phyloP scores from a whole-genome alignment of 2,113 vertebrate genomes.

The Aspiorhynchus laticeps region DNA sequence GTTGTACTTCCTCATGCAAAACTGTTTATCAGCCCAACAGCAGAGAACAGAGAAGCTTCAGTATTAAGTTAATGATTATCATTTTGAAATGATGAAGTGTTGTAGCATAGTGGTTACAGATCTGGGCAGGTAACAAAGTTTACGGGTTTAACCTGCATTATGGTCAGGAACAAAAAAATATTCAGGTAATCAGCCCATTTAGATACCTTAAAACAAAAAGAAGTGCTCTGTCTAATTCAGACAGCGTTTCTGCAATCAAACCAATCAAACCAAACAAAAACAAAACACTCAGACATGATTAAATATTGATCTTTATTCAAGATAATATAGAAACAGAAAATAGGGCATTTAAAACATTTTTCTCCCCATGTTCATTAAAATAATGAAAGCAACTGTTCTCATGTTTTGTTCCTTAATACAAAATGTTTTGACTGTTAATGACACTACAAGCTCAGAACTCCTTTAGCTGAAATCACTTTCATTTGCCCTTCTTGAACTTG shows the following conservation, averaged over 20 bases:
- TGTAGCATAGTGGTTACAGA: neutral
- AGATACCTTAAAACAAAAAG: too few relatives aligned
- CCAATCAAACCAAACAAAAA: too few relatives aligned
- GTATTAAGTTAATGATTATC: neutral
- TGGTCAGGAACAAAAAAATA: too few relatives aligned
- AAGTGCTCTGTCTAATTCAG: too few relatives aligned
- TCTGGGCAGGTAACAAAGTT: too few relatives aligned
- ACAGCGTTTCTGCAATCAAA: too few relatives aligned
- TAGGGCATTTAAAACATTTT: neutral
- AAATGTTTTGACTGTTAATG: neutral
- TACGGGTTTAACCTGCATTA: too few relatives aligned
- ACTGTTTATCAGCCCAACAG: too few relatives aligned
- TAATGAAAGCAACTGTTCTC: neutral
- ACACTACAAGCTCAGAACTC: neutral
- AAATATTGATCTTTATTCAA: too few relatives aligned
- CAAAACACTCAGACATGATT: too few relatives aligned
- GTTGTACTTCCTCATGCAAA: neutral
- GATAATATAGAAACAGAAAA: too few relatives aligned
- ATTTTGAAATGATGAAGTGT: neutral
- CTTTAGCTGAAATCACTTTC: constrained; percentile 30
- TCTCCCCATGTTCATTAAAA: neutral
- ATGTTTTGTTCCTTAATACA: neutral
- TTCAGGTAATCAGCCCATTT: too few relatives aligned
- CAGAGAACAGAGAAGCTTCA: neutral
- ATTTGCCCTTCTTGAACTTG: constrained; percentile 85